A percentile compares a stretch with the other conserved stretches of the same genome.
Conservation (phyloP, 2,113 vertebrate species). For the Ardeotis arabs region DNA sequence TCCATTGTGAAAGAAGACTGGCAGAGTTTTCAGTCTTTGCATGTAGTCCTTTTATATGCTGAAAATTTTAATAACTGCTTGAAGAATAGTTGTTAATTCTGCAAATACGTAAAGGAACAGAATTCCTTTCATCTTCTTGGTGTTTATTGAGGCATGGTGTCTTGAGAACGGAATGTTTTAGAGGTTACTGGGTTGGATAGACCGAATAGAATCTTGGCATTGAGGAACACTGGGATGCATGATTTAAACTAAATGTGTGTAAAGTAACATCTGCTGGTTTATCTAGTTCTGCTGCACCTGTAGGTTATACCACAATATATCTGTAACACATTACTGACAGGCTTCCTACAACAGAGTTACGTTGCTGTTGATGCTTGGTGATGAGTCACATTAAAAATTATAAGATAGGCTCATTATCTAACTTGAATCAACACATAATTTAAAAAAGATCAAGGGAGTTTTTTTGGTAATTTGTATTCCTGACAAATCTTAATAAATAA, state of each 20-base stretch:
- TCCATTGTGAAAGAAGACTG: background rate
- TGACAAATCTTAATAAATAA: background rate
- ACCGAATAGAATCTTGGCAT: background rate
- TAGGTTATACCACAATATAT: background rate
- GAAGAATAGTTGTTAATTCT: background rate
- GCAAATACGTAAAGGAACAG: background rate
- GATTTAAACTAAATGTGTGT: background rate
- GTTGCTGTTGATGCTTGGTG: background rate
- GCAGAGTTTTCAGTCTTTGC: background rate
- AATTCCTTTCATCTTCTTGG: background rate
- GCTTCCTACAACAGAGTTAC: background rate
- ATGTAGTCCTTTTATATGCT: background rate
- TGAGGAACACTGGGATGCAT: background rate
- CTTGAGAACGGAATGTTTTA: background rate
- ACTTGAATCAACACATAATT: background rate
- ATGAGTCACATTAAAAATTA: background rate
- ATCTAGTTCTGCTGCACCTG: background rate
- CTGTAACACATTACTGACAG: background rate
- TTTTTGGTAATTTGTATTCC: background rate
- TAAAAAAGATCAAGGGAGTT: background rate
- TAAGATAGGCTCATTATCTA: background rate
- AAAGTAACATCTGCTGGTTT: background rate
- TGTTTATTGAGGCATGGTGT: background rate
- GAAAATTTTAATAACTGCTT: background rate
- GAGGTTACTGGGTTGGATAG: background rate